A percentile compares a stretch with the other conserved stretches of the same genome.
phyloP scores from a whole-genome alignment of 2,888 invertebrate genomes.

The Monochamus alternatus region DNA sequence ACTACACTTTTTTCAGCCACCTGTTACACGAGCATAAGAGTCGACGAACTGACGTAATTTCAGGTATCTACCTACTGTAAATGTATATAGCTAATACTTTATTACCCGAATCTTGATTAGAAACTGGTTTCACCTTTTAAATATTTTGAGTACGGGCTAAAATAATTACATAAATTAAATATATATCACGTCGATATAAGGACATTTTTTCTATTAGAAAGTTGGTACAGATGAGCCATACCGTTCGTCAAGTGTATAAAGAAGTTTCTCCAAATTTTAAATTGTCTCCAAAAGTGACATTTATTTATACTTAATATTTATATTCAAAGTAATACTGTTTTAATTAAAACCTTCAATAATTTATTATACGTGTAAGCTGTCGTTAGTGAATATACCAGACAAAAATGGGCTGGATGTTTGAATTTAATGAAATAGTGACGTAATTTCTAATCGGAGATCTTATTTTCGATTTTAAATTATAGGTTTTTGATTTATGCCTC shows the following conservation, averaged over 20 bases:
- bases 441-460: conserved; percentile 8
- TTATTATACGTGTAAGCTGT: conserved; percentile 8
- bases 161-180: conserved; percentile 39
- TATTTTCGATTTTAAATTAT: conserved; percentile 2
- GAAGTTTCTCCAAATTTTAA: conserved; percentile 29
- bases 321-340: conserved; percentile 6
- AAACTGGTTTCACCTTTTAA: conserved; percentile 58
- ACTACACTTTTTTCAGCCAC: conserved; percentile 21
- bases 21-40: conserved; percentile 23
- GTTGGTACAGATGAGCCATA: conserved; percentile 31
- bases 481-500: conserved; percentile 2
- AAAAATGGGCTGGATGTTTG: conserved; percentile 6
- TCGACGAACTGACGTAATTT: conserved; percentile 43
- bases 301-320: conserved; percentile 4
- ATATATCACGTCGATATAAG: conserved; percentile 33
- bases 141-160: conserved; percentile 31
- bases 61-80: conserved; percentile 53
- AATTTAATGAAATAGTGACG: not conserved
- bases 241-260: conserved; percentile 23
- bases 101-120: conserved; percentile 63
- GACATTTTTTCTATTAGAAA: conserved; percentile 35
- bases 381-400: not conserved
- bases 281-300: conserved; percentile 25
- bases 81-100: conserved; percentile 55
- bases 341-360: conserved; percentile 14